Percentiles rank a stretch among this genome's conserved stretches.
phyloP scores from a whole-genome alignment of 1,140 invertebrate genomes.

The Contarinia nasturtii region DNA sequence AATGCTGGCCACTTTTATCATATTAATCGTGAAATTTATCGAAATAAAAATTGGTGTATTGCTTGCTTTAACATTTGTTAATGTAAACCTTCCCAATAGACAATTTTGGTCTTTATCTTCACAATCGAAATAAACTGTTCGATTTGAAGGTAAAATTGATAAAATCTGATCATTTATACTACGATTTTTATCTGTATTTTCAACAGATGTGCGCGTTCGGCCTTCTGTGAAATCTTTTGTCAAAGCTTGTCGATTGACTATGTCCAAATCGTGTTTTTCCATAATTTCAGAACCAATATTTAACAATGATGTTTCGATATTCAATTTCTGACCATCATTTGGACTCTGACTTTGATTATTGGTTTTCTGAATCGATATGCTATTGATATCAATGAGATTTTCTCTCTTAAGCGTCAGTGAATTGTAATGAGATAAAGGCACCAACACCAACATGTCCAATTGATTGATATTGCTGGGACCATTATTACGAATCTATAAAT shows the following conservation, averaged over 20 bases:
- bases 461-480: slow-evolving; percentile 14
- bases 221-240: no score
- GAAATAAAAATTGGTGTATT: neutral
- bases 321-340: slow-evolving; percentile 12
- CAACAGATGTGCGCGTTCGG: no score
- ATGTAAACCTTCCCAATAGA: neutral
- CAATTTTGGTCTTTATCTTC: neutral
- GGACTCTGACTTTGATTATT: no score
- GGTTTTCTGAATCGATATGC: slow-evolving; percentile 14
- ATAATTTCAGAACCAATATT: no score
- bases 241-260: no score
- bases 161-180: no score
- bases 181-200: no score
- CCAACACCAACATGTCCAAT: slow-evolving; percentile 14
- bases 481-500: slow-evolving; percentile 1
- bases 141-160: neutral
- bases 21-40: neutral
- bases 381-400: slow-evolving; percentile 15
- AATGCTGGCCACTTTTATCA: neutral
- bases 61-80: neutral
- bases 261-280: no score
- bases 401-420: slow-evolving; percentile 10
- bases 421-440: slow-evolving; percentile 17
- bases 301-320: slow-evolving; percentile 10
- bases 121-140: neutral